Base-by-base conservation (phyloP, 2,888 invertebrate species). In the Ennomos fuscantarius region DNA sequence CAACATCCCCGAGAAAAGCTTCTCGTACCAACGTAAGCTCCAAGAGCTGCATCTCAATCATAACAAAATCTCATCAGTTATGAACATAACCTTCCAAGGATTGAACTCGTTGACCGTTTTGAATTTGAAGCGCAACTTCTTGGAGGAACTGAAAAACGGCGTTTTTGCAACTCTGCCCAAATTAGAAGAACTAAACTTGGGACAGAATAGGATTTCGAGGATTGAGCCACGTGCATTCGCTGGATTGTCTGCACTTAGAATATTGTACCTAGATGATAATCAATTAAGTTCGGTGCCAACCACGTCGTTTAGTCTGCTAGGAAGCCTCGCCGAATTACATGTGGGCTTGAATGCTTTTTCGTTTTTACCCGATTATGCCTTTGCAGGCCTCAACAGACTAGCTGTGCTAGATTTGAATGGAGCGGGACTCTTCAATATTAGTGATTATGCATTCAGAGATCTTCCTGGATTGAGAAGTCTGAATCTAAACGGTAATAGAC, bases 211-310 rank as follows among this genome's bases (percentile, higher is more conserved):
- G 72, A 97, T 97, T 78, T 95, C 95, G 12, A 94, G 94, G 73
- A 95, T 97, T 43, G 96, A 97, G 73, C 93, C 95, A 0, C 93
- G 93, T 63, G 96, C 97, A 2, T 96, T 97, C 71, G 94, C 95
- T 49, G 96, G 96, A 1, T 84, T 97, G 49, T 90, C 93, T 5
- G 95, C 96, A n/a, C 89, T 97, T 55, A 93, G 96, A 61, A 95
- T 97, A 13, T 88, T 97, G 10, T 96, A 96, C 81, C 89, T 97
- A 63, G 97, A 97, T 76, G 97, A 97, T 79, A 97, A 97, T 81
- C 95, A 96, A 60, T 82, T 97, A 62, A 95, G 94, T 67, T 93
- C 94, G 1, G 95, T 97, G 49, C 97, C 97, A 12, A 95, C 96
- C 1, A 85, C 94, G 12, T 94, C 96, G 0, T 95, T 97, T 73